These are phyloP conservation scores for Varecia variegata DNA, from an alignment of 2,797 vertebrate species.

Conservation along the genomic window DNA sequence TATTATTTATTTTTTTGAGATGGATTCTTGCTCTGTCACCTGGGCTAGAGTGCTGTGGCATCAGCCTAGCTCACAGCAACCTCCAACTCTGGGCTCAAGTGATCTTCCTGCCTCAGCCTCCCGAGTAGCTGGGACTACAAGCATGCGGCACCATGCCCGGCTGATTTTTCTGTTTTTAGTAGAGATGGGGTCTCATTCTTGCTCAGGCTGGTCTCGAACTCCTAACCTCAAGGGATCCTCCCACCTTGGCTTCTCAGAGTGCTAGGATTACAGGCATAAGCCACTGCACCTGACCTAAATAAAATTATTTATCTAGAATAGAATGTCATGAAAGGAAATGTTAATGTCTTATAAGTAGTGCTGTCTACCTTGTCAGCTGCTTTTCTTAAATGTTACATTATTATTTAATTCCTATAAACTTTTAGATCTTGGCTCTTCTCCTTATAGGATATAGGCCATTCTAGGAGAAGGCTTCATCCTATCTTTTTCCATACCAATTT, in stretches of 20 bases:
- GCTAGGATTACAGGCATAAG: too few relatives aligned
- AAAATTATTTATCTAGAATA: slow-evolving; percentile 29
- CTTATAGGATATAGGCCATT: background rate
- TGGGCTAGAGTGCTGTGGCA: too few relatives aligned
- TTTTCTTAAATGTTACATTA: background rate
- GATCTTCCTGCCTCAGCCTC: too few relatives aligned
- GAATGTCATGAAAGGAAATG: background rate
- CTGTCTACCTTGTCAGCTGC: background rate
- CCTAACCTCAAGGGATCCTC: too few relatives aligned
- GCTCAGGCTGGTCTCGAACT: too few relatives aligned
- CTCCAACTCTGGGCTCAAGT: too few relatives aligned
- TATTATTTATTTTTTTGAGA: background rate
- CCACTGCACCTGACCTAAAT: background rate
- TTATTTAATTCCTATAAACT: background rate
- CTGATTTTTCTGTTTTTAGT: too few relatives aligned
- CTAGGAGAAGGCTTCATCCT: background rate
- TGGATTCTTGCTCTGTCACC: too few relatives aligned
- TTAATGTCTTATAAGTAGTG: background rate
- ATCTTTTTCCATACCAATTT: background rate
- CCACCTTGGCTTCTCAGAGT: too few relatives aligned
- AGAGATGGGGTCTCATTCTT: too few relatives aligned
- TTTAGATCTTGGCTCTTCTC: background rate
- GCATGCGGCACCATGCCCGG: rapidly evolving
- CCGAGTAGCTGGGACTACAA: too few relatives aligned
- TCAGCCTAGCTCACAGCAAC: too few relatives aligned